These are phyloP conservation scores for Heliangelus exortis DNA, from an alignment of 2,797 vertebrate genomes.

Conservation along the genomic window DNA sequence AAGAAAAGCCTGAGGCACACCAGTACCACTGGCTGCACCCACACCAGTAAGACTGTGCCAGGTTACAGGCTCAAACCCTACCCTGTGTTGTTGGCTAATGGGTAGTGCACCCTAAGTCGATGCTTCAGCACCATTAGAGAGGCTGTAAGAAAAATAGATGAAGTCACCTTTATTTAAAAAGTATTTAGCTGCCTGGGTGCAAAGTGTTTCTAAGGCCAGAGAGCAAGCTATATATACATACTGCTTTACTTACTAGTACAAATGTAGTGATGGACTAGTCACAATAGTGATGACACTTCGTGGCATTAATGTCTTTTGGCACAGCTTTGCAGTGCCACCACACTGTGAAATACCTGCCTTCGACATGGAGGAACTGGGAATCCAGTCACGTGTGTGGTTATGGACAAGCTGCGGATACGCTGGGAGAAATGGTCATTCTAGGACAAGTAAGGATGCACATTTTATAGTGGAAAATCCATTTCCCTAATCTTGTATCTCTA, in stretches of 20 bases:
- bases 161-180: neutral
- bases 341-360: neutral
- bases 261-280: neutral
- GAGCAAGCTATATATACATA: neutral
- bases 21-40: neutral
- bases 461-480: neutral
- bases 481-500: neutral
- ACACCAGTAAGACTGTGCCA: too few relatives aligned
- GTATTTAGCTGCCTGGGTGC: neutral
- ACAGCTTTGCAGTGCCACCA: neutral
- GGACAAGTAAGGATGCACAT: neutral
- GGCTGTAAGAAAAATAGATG: neutral
- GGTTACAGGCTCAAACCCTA: neutral
- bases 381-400: fast-evolving
- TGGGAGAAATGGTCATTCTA: neutral
- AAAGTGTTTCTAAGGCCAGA: neutral
- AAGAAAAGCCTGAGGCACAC: neutral
- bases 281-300: neutral
- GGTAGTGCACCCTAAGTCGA: neutral
- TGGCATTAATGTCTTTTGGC: neutral
- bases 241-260: neutral
- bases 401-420: neutral
- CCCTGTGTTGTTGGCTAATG: neutral
- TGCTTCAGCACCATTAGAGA: neutral
- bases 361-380: neutral